Base-by-base conservation (phyloP, 2,888 invertebrate genomes). In the Ryuthela nishihirai region DNA sequence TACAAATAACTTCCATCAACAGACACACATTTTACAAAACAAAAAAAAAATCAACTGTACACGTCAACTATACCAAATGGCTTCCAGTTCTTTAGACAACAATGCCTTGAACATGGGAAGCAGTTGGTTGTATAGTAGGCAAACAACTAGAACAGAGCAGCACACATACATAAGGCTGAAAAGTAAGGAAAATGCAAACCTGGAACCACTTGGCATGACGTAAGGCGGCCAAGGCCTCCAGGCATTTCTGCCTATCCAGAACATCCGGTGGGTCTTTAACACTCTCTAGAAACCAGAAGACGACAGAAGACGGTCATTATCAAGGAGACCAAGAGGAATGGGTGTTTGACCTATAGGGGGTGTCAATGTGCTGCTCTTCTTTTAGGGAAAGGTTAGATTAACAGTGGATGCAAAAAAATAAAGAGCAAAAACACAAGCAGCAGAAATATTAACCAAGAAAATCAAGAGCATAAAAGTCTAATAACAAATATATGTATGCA, bases 131-230 rank as follows among this genome's bases (percentile, higher is more conserved):
- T n/a, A n/a, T n/a, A n/a, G n/a, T n/a, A n/a, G n/a, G n/a, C n/a
- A n/a, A n/a, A n/a, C n/a, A n/a, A n/a, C n/a, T n/a, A n/a, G n/a
- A n/a, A n/a, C n/a, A n/a, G n/a, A n/a, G n/a, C n/a, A n/a, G 44
- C 47, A 58, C 64, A 64, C 38, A 67, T 58, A 68, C 72, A 72
- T 70, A 72, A 76, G 73, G 72, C 73, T 74, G 73, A 70, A 74
- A 73, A 72, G 72, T 70, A 65, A 62, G 49, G 47, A 64, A 62
- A 63, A 62, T 64, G 63, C 66, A 62, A 65, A 94, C 94, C 92
- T 98, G 97, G 88, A 98, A 99, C 97, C 98, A 99, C 85, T 99
- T 99, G 83, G 97, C 93, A 86, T 95, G 97, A 83, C 99, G 91
- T 81, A 99, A 88, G 81, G 93, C 92, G 82, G 98, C 97, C 82